These are phyloP conservation scores for Drosophila robusta DNA, from an alignment of 2,888 invertebrate species.

Conservation along the genomic window DNA sequence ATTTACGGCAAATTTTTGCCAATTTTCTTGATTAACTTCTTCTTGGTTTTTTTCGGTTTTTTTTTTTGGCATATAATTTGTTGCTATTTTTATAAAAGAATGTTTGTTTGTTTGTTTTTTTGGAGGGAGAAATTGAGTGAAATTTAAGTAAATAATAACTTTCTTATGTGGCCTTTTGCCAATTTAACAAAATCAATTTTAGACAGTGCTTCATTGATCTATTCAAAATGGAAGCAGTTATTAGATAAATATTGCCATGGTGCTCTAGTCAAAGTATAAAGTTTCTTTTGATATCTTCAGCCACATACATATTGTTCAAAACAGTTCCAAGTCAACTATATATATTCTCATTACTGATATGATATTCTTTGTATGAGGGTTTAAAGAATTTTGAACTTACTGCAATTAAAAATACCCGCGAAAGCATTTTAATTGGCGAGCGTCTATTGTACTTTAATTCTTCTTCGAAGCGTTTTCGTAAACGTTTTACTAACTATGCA, in stretches of 20 bases:
- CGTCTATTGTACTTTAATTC: no score
- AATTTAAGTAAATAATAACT: conserved; percentile 33
- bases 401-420: no score
- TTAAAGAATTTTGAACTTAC: no score
- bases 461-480: no score
- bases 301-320: no score
- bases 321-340: no score
- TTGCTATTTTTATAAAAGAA: conserved; percentile 30
- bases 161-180: conserved; percentile 14
- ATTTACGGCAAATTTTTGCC: conserved; percentile 44
- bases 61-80: conserved; percentile 26
- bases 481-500: no score
- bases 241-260: not conserved
- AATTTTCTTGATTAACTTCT: conserved; percentile 54
- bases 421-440: no score
- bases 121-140: conserved; percentile 40
- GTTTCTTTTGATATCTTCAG: no score
- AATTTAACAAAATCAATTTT: conserved; percentile 20
- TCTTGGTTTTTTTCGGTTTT: conserved; percentile 9
- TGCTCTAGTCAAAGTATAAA: no score
- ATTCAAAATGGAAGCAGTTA: not conserved
- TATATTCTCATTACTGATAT: no score
- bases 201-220: not conserved
- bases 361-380: no score
- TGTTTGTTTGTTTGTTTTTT: conserved; percentile 2